Evolutionary conservation across 2,113 vertebrate species (phyloP).

Genomic region (Centrocercus urophasianus): DNA sequence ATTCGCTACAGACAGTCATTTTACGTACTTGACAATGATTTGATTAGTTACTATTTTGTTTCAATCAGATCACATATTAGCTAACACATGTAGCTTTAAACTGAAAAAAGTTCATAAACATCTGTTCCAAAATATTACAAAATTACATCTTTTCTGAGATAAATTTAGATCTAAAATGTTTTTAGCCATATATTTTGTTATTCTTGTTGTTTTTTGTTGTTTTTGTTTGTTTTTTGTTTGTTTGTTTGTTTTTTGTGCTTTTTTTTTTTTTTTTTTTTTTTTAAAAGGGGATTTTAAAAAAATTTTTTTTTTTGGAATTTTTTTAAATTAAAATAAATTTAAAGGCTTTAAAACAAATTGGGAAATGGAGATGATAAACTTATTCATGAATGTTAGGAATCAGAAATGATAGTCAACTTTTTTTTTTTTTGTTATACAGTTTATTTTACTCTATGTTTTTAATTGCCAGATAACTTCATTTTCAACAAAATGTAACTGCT

Average conservation of each 20-base stretch:
- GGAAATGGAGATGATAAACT: background rate
- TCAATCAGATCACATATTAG: background rate
- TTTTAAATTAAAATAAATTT: too few relatives aligned
- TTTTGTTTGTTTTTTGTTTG: background rate
- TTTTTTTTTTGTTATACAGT: background rate
- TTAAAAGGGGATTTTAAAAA: rapidly evolving
- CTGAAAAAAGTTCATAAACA: background rate
- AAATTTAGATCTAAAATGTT: background rate
- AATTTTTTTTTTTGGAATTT: too few relatives aligned
- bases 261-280: background rate
- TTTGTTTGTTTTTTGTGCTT: background rate
- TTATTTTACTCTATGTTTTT: background rate
- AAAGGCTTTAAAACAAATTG: background rate
- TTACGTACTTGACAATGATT: background rate
- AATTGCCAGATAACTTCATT: background rate
- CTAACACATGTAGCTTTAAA: background rate
- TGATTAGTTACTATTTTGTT: slow-evolving; percentile 24
- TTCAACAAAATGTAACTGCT: background rate
- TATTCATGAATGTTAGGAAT: background rate
- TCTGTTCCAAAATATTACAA: background rate
- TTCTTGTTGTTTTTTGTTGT: background rate
- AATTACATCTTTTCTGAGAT: background rate
- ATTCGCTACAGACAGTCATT: background rate
- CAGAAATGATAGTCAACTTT: background rate
- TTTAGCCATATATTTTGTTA: background rate